A percentile compares a stretch with the other conserved stretches of the same genome.
These are phyloP conservation scores for Esox niger DNA, from an alignment of 2,113 vertebrate species.

Conservation along the genomic window DNA sequence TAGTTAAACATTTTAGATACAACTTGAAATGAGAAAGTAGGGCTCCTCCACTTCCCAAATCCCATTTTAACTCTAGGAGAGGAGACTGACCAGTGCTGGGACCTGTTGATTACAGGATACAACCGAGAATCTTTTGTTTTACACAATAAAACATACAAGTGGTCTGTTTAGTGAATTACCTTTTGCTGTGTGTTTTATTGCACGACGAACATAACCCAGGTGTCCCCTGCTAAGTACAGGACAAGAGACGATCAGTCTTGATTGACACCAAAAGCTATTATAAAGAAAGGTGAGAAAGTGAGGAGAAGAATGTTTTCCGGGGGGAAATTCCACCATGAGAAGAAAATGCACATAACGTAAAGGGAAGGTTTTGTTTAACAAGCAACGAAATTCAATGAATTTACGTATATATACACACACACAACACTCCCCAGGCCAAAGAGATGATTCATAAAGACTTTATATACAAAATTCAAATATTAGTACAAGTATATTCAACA, in stretches of 20 bases:
- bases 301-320: neutral
- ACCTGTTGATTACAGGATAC: too few species aligned
- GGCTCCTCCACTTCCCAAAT: too few species aligned
- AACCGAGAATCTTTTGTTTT: too few species aligned
- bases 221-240: neutral
- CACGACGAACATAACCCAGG: too few species aligned
- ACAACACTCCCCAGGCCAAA: neutral
- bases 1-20: too few species aligned
- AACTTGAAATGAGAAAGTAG: too few species aligned
- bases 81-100: too few species aligned
- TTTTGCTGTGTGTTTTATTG: too few species aligned
- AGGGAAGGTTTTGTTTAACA: neutral
- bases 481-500: conserved; percentile 61
- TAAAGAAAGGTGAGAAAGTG: neutral
- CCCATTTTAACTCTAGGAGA: too few species aligned
- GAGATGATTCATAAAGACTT: conserved; percentile 65
- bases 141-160: too few species aligned
- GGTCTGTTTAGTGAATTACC: too few species aligned
- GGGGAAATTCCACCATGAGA: neutral
- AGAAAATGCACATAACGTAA: neutral
- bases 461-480: conserved; percentile 69
- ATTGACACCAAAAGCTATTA: neutral
- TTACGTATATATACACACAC: too few species aligned
- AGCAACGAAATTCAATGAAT: neutral
- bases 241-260: neutral